phyloP scores from a whole-genome alignment of 2,888 invertebrate genomes.

The Chelonus formosanus region DNA sequence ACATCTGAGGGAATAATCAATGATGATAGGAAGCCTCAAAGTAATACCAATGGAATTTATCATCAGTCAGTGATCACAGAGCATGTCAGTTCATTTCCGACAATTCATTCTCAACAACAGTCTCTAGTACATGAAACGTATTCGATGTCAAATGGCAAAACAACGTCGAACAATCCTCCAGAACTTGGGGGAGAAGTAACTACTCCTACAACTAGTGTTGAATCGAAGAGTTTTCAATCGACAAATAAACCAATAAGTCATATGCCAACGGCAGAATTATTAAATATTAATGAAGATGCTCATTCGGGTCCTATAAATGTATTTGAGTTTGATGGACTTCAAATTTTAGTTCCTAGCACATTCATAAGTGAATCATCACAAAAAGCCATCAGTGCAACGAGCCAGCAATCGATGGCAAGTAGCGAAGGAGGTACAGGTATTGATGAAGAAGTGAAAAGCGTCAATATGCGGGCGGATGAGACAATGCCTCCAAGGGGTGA shows the following conservation, averaged over 20 bases:
- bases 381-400: slow-evolving; percentile 62
- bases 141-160: slow-evolving; percentile 41
- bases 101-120: slow-evolving; percentile 50
- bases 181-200: slow-evolving; percentile 46
- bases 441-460: slow-evolving; percentile 65
- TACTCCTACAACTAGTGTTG: slow-evolving; percentile 55
- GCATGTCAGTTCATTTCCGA: slow-evolving; percentile 51
- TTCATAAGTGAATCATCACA: slow-evolving; percentile 64
- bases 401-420: slow-evolving; percentile 62
- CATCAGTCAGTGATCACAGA: slow-evolving; percentile 54
- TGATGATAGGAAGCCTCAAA: slow-evolving; percentile 43
- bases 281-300: slow-evolving; percentile 62
- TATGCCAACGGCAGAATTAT: slow-evolving; percentile 57
- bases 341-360: slow-evolving; percentile 63
- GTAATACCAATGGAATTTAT: slow-evolving; percentile 39
- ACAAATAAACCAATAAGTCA: slow-evolving; percentile 51
- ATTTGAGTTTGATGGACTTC: slow-evolving; percentile 67
- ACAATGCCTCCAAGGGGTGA: slow-evolving; percentile 89
- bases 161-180: slow-evolving; percentile 39
- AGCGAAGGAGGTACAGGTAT: slow-evolving; percentile 60
- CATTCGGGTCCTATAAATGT: slow-evolving; percentile 65
- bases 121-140: slow-evolving; percentile 48
- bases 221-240: slow-evolving; percentile 54
- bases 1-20: slow-evolving; percentile 35
- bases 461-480: slow-evolving; percentile 85